These are phyloP conservation scores for Drosophila ambigua DNA, from an alignment of 1,140 invertebrate species.

Conservation along the genomic window DNA sequence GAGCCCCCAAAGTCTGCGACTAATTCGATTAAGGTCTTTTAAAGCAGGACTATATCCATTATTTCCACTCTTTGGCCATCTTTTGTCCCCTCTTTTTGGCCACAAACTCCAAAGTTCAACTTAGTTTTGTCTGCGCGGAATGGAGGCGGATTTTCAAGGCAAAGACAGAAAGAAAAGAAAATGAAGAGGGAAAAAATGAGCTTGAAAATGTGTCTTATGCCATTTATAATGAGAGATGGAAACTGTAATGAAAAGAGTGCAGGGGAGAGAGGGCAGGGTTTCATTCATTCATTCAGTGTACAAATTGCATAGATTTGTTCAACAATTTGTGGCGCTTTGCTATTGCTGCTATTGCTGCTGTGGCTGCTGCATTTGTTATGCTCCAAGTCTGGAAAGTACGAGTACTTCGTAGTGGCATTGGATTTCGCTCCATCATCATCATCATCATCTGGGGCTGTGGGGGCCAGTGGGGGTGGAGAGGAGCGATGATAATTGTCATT, in stretches of 20 bases:
- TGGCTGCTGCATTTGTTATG: conserved; percentile 13
- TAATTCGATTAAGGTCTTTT: conserved; percentile 44
- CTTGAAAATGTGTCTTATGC: conserved; percentile 43
- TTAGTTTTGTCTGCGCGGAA: conserved; percentile 10
- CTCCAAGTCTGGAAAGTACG: not conserved
- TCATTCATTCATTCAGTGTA: conserved; percentile 8
- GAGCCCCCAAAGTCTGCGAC: conserved; percentile 3
- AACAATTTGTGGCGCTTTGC: conserved; percentile 19
- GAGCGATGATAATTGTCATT: conserved; percentile 43
- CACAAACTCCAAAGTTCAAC: conserved; percentile 14
- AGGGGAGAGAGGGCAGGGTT: conserved; percentile 6
- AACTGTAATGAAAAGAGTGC: conserved; percentile 39
- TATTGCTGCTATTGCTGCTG: conserved; percentile 4
- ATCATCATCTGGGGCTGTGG: not conserved
- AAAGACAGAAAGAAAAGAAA: conserved; percentile 16
- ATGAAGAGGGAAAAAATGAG: conserved; percentile 29
- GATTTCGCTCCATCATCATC: conserved; percentile 31
- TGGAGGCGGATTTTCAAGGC: conserved; percentile 25
- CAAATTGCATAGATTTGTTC: conserved; percentile 48
- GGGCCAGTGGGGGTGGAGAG: no score
- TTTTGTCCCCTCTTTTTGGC: no score
- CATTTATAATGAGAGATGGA: conserved; percentile 38
- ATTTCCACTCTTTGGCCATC: conserved; percentile 23
- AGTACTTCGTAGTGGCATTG: conserved; percentile 12
- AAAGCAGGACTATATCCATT: conserved; percentile 21